These are phyloP conservation scores for Buathra laborator DNA, from an alignment of 2,888 invertebrate genomes.

Conservation along the genomic window DNA sequence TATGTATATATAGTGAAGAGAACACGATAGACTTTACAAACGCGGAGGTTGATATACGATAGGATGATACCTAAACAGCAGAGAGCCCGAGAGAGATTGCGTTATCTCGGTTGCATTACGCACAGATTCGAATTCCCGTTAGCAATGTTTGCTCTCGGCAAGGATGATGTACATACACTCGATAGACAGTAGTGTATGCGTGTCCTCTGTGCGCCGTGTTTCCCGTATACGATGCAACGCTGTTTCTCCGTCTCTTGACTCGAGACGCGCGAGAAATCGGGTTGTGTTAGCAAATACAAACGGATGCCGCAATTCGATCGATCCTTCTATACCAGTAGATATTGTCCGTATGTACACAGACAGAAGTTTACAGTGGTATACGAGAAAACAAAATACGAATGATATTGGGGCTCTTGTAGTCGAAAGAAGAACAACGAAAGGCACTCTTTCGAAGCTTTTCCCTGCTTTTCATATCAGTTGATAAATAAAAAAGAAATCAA, in stretches of 20 bases:
- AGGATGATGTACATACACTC: slow-evolving; percentile 43
- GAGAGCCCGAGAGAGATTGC: slow-evolving; percentile 13
- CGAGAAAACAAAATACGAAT: slow-evolving; percentile 19
- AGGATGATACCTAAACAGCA: slow-evolving; percentile 27
- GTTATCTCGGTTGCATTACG: slow-evolving; percentile 53
- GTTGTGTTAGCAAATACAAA: slow-evolving; percentile 50
- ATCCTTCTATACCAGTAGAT: slow-evolving; percentile 7
- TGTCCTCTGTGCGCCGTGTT: slow-evolving; percentile 14
- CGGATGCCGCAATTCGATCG: slow-evolving; percentile 45
- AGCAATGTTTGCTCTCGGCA: slow-evolving; percentile 52
- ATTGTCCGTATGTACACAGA: not conserved
- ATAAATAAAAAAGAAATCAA: not conserved
- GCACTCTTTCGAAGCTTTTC: slow-evolving; percentile 55
- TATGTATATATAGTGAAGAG: not conserved
- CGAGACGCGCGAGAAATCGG: slow-evolving; percentile 42
- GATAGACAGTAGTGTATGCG: slow-evolving; percentile 14
- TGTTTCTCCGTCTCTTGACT: slow-evolving; percentile 51
- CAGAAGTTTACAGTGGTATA: not conserved
- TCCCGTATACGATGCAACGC: slow-evolving; percentile 8
- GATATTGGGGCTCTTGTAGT: slow-evolving; percentile 28
- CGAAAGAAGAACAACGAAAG: slow-evolving; percentile 42
- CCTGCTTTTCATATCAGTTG: slow-evolving; percentile 32
- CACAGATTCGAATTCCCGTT: slow-evolving; percentile 45
- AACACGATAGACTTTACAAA: slow-evolving; percentile 28
- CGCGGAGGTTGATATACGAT: slow-evolving; percentile 39